These are phyloP conservation scores for Pachyramphus minor DNA, from an alignment of 2,113 vertebrate genomes.

Conservation along the genomic window DNA sequence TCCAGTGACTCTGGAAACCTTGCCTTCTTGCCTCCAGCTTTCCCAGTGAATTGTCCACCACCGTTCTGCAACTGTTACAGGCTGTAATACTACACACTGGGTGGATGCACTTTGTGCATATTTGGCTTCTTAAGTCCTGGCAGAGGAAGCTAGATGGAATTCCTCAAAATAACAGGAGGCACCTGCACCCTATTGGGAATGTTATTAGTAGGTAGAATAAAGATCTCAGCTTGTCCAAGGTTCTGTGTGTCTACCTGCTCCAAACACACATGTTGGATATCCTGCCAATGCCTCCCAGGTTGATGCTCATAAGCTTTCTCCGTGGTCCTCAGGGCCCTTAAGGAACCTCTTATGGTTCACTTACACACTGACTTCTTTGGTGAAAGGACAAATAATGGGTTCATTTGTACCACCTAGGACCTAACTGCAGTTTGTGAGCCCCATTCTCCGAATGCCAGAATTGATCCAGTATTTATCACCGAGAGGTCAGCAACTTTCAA, in stretches of 20 bases:
- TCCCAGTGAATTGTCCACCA: background rate
- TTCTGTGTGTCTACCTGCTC: background rate
- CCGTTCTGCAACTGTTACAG: background rate
- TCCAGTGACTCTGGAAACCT: background rate
- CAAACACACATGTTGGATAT: background rate
- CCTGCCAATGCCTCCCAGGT: conserved; percentile 23
- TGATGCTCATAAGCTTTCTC: background rate
- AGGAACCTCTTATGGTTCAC: background rate
- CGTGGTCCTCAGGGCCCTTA: background rate
- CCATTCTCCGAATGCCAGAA: background rate
- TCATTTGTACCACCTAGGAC: background rate
- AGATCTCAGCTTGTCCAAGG: conserved; percentile 1
- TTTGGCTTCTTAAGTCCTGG: conserved; percentile 13
- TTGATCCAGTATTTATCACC: background rate
- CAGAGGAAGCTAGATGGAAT: conserved; percentile 19
- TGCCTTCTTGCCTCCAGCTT: background rate
- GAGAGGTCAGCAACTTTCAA: background rate
- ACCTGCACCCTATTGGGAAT: conserved; percentile 47
- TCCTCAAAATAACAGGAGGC: conserved; percentile 38
- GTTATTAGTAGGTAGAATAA: conserved; percentile 26
- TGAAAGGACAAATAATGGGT: background rate
- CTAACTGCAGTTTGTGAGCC: background rate
- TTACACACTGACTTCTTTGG: background rate
- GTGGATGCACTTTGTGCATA: background rate
- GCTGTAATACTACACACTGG: background rate